Evolutionary conservation across 1,140 invertebrate genomes (phyloP).

Genomic region (Portunus trituberculatus): DNA sequence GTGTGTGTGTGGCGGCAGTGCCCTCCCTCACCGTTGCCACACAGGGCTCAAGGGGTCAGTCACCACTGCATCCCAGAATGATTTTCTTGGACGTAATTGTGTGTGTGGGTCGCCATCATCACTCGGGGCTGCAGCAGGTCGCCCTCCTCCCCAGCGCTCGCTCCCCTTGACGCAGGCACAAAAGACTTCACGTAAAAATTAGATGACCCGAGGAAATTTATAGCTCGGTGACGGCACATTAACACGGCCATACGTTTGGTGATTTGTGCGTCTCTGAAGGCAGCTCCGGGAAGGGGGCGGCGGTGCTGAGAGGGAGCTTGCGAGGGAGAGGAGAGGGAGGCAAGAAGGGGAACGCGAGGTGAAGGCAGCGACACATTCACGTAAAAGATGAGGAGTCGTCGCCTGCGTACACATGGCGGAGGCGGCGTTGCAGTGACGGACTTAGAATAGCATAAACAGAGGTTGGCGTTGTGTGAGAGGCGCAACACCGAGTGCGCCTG

Average conservation of each 20-base stretch:
- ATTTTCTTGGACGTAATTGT: slow-evolving; percentile 23
- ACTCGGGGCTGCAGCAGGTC: slow-evolving; percentile 24
- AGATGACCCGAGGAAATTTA: slow-evolving; percentile 50
- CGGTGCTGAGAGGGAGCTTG: neutral
- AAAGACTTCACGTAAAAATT: slow-evolving; percentile 31
- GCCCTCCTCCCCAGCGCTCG: neutral
- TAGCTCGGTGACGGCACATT: slow-evolving; percentile 51
- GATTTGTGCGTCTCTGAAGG: slow-evolving; percentile 37
- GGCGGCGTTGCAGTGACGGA: neutral
- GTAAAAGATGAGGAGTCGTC: neutral
- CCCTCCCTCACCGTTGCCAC: neutral
- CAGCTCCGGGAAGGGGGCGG: slow-evolving; percentile 1
- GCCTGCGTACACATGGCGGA: neutral
- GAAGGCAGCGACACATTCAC: neutral
- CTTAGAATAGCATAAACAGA: slow-evolving; percentile 71
- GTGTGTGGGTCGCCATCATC: neutral
- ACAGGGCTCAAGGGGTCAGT: neutral
- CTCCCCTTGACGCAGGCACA: slow-evolving; percentile 30
- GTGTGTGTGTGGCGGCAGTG: neutral
- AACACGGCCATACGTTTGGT: slow-evolving; percentile 51
- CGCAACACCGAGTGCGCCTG: slow-evolving; percentile 15
- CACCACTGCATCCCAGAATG: neutral
- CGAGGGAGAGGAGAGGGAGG: neutral
- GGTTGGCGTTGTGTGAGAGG: slow-evolving; percentile 49
- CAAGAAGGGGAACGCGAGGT: neutral